Evolutionary conservation across 1,140 invertebrate species (phyloP), one percentile per base, ranked within the genome.

Genomic region (Drosophila repleta): DNA sequence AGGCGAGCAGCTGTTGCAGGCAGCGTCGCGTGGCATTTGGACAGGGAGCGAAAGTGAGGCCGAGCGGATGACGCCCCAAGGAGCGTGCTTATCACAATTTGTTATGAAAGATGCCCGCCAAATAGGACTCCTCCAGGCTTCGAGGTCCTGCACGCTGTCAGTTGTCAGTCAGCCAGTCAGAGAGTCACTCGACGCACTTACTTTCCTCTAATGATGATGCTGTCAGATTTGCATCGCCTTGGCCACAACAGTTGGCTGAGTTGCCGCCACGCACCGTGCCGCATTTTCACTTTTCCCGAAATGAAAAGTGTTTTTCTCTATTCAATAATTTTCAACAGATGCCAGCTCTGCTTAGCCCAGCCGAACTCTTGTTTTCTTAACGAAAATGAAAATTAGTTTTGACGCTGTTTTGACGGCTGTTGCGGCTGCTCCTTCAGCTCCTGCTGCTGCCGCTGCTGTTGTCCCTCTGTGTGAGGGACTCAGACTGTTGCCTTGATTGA

Each of bases 301-400:
- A 82, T 79, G 82, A 88, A 87, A 87, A 87, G 83, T 87, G 82
- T 82, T 88, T 76, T 73, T 75, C 57, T 67, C 6, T n/a, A n/a
- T 67, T n/a, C 64, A 51, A 80, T 77, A 77, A 77, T 78, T 82
- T 11, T 74, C 81, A 84, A 76, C 80, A 84, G 80, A 84, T 84
- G 80, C 75, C 24, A 35, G 11, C 13, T 43, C 52, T 51, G 13
- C 32, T 49, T 51, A 35, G 11, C 45, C 29, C 10, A 39, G 15
- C 15, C 41, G 20, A 15, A 32, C 35, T 65, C 18, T 61, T 67
- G 51, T 85, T 80, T 70, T 74, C 60, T 66, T 76, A 62, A 61
- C 60, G 61, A 76, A 74, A 82, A 78, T 87, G 74, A 83, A 88
- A 87, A 87, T 87, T 88, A 83, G 79, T 88, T 85, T 88, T 85